Evolutionary conservation across 2,888 invertebrate species (phyloP), one percentile per base, ranked within the genome.

Genomic region (Ectemnius cavifrons): DNA sequence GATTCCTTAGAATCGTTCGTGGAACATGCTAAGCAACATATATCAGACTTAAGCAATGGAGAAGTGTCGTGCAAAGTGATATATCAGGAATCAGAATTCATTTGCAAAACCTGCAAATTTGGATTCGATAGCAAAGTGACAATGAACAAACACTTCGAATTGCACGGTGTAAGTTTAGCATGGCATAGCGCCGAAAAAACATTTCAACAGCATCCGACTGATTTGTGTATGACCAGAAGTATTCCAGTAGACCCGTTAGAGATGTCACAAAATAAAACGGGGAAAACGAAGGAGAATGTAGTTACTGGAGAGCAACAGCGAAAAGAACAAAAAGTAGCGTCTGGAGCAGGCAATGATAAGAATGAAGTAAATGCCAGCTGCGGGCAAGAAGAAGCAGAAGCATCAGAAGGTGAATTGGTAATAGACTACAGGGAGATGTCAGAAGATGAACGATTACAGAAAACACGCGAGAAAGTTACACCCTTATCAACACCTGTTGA

Each of bases 81-180:
- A 2, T 82, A 70, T 23, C 14, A 18, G 2, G 8, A 76, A 8
- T 27, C 67, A 4, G 20, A 72, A 13, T 77, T 81, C n/a, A 62
- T 60, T 13, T 88, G 88, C 11, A 28, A 59, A 1, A 23, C 52
- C 0, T 88, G 88, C 28, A 68, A 69, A 6, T 69, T 80, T 11
- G 75, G 73, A 3, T 86, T 87, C 37, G 79, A 81, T 1, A 77
- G 75, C 1, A 14, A 69, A 4, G 59, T 45, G 23, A 66, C 57
- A 1, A 69, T 84, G 57, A 64, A 66, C 0, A 79, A 84, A 4
- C 88, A 88, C 65, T 20, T 47, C 2, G 20, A 60, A 2, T 47
- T 66, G 13, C 82, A 83, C 56, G 45, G 56, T n/a, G 1, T 1
- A 46, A 20, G 0, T 2, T 2, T 0, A 1, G 6, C 14, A 13